These are phyloP conservation scores for Drosophila guanche DNA, from an alignment of 1,140 invertebrate genomes.

Conservation along the genomic window DNA sequence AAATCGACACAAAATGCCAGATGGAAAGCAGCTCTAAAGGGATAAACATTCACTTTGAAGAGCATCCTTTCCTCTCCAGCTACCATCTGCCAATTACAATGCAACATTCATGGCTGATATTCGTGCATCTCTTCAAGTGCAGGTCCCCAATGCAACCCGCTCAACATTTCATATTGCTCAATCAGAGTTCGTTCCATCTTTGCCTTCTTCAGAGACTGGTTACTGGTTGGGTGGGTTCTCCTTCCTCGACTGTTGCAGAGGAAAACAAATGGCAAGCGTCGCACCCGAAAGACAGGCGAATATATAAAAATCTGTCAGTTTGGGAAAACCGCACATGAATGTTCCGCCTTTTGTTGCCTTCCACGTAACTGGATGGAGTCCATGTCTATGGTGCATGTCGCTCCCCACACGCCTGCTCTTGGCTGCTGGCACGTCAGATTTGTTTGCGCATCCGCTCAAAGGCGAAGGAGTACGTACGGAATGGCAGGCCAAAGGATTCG, in stretches of 20 bases:
- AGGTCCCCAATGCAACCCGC: too few relatives aligned
- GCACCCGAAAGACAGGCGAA: constrained; percentile 46
- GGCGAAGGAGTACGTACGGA: constrained; percentile 33
- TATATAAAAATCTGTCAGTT: constrained; percentile 67
- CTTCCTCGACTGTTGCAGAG: constrained; percentile 45
- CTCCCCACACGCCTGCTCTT: neutral
- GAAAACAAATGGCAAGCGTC: constrained; percentile 38
- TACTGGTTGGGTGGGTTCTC: too few relatives aligned
- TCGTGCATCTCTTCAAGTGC: too few relatives aligned
- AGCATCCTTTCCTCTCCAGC: too few relatives aligned
- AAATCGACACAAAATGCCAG: too few relatives aligned
- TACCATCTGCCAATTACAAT: too few relatives aligned
- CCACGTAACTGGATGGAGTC: too few relatives aligned
- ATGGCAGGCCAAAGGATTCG: constrained; percentile 22
- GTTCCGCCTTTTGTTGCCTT: constrained; percentile 29
- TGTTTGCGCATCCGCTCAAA: constrained; percentile 27
- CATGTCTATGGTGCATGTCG: neutral
- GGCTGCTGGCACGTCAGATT: constrained; percentile 44
- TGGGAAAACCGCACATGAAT: constrained; percentile 57
- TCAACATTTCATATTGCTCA: neutral
- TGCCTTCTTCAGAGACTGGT: constrained; percentile 2
- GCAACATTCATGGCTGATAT: too few relatives aligned
- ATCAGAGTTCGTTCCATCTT: constrained; percentile 10
- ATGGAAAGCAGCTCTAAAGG: neutral
- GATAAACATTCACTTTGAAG: too few relatives aligned